Percentiles rank a stretch among this genome's conserved stretches.
phyloP scores from a whole-genome alignment of 2,113 vertebrate species.

The Pampusana beccarii region DNA sequence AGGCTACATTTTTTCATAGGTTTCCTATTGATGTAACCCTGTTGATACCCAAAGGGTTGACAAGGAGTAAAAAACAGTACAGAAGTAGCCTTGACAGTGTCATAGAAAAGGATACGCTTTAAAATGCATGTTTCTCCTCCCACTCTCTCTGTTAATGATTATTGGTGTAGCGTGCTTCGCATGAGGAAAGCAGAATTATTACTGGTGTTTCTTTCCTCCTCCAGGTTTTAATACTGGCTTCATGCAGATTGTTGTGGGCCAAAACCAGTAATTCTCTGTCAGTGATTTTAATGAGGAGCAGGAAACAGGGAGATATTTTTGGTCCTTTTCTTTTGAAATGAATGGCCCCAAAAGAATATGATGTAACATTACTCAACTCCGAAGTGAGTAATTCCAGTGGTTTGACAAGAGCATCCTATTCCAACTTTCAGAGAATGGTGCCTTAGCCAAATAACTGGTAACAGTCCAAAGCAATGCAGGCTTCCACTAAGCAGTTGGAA shows the following conservation, averaged over 20 bases:
- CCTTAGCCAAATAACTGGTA: background rate
- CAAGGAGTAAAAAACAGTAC: background rate
- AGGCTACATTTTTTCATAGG: background rate
- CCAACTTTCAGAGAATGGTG: background rate
- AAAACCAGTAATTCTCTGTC: background rate
- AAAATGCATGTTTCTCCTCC: background rate
- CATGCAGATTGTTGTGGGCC: background rate
- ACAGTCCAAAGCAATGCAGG: background rate
- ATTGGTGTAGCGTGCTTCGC: background rate
- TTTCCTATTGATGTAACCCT: background rate
- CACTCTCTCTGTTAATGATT: background rate
- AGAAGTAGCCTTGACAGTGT: background rate
- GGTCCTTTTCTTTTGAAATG: background rate
- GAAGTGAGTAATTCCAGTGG: constrained; percentile 26
- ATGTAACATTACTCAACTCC: constrained; percentile 15
- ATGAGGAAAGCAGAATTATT: background rate
- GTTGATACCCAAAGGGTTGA: background rate
- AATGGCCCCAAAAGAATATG: background rate
- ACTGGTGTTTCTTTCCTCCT: background rate
- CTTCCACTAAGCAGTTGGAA: background rate
- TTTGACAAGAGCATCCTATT: background rate
- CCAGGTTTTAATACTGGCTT: constrained; percentile 5
- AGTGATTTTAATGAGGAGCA: constrained; percentile 25
- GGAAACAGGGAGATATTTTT: constrained; percentile 14
- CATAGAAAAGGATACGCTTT: background rate